Evolutionary conservation across 1,140 invertebrate species (phyloP).

Genomic region (Eciton burchellii): DNA sequence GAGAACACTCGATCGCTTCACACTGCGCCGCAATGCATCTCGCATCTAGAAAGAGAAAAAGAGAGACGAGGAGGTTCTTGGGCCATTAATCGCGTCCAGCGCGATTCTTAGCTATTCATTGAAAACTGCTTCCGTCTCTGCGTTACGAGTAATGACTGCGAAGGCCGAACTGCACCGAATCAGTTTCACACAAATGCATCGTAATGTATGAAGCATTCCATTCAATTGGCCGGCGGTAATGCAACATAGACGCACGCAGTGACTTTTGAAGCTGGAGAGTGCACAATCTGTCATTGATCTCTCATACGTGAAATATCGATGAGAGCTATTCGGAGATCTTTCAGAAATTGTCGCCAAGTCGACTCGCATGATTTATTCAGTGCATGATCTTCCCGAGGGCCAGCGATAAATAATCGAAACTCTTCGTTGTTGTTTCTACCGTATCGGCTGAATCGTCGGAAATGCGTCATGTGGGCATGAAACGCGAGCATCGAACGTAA

Average conservation of each 20-base stretch:
- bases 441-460: not conserved
- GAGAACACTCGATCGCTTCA: slow-evolving; percentile 12
- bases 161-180: slow-evolving; percentile 16
- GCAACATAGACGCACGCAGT: too few species aligned
- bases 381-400: too few species aligned
- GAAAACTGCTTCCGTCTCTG: not conserved
- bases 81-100: slow-evolving; percentile 38
- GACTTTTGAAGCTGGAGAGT: too few species aligned
- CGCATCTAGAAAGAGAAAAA: slow-evolving; percentile 20
- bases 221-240: too few species aligned
- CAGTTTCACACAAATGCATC: slow-evolving; percentile 7
- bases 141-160: not conserved
- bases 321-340: too few species aligned
- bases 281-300: too few species aligned
- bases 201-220: too few species aligned
- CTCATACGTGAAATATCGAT: too few species aligned
- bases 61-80: slow-evolving; percentile 35
- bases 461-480: not conserved
- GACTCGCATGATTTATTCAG: not conserved
- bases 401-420: not conserved
- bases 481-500: slow-evolving; percentile 17
- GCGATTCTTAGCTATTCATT: slow-evolving; percentile 12
- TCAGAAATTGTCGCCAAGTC: not conserved
- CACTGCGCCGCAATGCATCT: slow-evolving; percentile 33
- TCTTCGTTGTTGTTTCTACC: not conserved